Evolutionary conservation across 2,888 invertebrate genomes (phyloP), one percentile per base, ranked within the genome.

Genomic region (Scaptomyza caliginosa): DNA sequence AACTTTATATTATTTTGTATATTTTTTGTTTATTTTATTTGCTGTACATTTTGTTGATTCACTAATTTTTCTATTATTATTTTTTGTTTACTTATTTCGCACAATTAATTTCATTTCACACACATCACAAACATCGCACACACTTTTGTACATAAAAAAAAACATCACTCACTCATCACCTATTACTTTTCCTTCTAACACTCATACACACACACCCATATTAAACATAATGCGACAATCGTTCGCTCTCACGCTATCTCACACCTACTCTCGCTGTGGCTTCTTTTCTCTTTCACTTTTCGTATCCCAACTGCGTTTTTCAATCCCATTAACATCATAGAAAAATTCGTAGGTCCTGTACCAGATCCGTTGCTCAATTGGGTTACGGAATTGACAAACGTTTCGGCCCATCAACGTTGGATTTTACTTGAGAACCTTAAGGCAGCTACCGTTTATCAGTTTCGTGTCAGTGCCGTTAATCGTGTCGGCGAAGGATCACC

Each of bases 391-490:
- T 92, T 96, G 52, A 94, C 95, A 87, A 98, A 98, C 88, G 96
- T 98, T 2, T 96, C 97, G 0, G 94, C 96, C 3, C 93, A 93
- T 51, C 94, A 95, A 74, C 94, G 96, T 45, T 96, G 95, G 95
- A 94, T 96, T 10, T 91, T 97, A 32, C 92, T 99, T 46, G 95
- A 95, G 38, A 96, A 96, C 88, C 92, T 99, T 45, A 97, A 97
- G 91, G 99, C 99, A 0, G 98, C 99, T 0, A 96, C 97, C 0
- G 96, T 96, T 0, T 99, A 99, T 91, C 98, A 98, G 91, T 99
- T 99, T 92, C 93, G 99, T 67, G 96, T 99, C n/a, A 96, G 96
- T 69, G 98, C 99, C 11, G 96, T 98, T 10, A 99, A 99, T 91
- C 95, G 96, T 48, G 98, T 99, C 1, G 99, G 99, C 0, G 97